Evolutionary conservation across 2,797 vertebrate genomes (phyloP).

Genomic region (Zenarchopterus dispar): DNA sequence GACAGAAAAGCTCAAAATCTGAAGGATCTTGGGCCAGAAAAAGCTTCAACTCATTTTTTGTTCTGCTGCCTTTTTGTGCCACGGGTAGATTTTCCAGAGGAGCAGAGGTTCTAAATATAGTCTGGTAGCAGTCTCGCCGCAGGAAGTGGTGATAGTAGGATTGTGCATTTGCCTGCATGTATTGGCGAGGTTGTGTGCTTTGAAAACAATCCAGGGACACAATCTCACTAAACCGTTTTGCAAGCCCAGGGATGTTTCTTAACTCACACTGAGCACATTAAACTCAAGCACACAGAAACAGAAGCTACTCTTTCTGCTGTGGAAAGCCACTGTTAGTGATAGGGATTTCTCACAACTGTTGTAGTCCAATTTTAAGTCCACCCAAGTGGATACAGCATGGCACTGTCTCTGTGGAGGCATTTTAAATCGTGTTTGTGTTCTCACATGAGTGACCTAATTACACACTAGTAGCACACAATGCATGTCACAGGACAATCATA

Average conservation of each 20-base stretch:
- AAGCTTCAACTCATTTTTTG: conserved; percentile 36
- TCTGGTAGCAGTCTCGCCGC: conserved; percentile 59
- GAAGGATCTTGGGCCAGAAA: conserved; percentile 37
- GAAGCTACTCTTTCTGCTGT: conserved; percentile 25
- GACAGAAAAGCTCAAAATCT: conserved; percentile 15
- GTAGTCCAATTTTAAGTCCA: conserved; percentile 12
- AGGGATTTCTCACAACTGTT: conserved; percentile 59
- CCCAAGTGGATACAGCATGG: too few species aligned
- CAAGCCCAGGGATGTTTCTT: conserved; percentile 58
- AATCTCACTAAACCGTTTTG: conserved; percentile 48
- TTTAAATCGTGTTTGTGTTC: conserved; percentile 35
- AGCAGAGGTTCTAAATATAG: conserved; percentile 77
- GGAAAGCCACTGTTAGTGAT: conserved; percentile 32
- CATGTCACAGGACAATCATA: conserved; percentile 21
- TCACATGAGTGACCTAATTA: conserved; percentile 14
- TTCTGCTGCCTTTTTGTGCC: conserved; percentile 56
- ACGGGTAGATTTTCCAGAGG: conserved; percentile 69
- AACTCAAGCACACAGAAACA: conserved; percentile 43
- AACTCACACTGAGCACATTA: conserved; percentile 40
- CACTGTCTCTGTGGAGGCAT: conserved; percentile 36
- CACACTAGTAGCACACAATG: conserved; percentile 10
- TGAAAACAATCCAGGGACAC: conserved; percentile 65
- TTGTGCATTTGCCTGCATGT: conserved; percentile 47
- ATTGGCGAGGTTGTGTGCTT: conserved; percentile 55
- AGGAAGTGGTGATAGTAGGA: conserved; percentile 80